Evolutionary conservation across 2,113 vertebrate species (phyloP).

Genomic region (Lontra canadensis): DNA sequence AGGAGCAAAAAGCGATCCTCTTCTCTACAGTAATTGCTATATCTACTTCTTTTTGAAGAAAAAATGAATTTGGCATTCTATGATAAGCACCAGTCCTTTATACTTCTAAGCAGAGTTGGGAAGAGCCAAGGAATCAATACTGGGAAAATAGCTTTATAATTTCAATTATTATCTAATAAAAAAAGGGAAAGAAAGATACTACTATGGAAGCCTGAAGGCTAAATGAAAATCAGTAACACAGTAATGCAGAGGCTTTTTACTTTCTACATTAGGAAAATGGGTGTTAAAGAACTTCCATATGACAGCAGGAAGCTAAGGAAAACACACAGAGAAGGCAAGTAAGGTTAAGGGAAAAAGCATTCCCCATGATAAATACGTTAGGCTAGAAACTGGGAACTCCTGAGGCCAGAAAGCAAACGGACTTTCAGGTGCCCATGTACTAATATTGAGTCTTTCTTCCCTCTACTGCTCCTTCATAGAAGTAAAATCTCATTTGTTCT

Average conservation of each 20-base stretch:
- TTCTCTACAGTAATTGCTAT: background rate
- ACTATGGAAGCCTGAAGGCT: background rate
- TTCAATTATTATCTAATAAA: background rate
- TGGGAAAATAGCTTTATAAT: background rate
- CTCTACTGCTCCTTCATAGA: background rate
- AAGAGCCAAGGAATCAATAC: background rate
- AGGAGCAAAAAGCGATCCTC: background rate
- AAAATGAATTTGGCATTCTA: background rate
- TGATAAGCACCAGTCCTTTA: background rate
- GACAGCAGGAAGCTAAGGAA: background rate
- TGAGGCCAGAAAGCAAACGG: background rate
- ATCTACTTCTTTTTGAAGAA: background rate
- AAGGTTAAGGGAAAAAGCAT: background rate
- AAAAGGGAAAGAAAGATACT: background rate
- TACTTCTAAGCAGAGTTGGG: background rate
- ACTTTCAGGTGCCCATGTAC: background rate
- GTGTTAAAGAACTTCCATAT: background rate
- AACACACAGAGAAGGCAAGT: background rate
- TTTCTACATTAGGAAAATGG: background rate
- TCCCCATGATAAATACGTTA: background rate
- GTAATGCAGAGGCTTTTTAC: background rate
- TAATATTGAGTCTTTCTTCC: conserved; percentile 5
- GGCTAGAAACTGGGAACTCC: background rate
- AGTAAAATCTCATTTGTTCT: conserved; percentile 10
- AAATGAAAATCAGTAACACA: background rate